A percentile compares a stretch with the other conserved stretches of the same genome.
Evolutionary conservation across 2,797 vertebrate genomes (phyloP).

Genomic region (Falco berigora): DNA sequence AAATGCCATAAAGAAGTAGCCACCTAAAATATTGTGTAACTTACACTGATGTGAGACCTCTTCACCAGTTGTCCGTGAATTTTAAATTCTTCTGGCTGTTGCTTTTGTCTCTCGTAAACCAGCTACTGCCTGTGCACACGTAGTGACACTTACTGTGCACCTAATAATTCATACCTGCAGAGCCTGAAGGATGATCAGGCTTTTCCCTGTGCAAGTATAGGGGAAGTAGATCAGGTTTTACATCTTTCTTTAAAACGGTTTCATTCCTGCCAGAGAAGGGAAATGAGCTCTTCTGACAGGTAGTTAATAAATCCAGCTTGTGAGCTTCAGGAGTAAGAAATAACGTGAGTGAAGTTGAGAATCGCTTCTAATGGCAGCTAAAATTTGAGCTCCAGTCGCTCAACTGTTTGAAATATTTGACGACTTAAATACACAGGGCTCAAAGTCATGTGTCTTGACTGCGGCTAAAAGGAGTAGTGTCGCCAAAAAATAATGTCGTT

Average conservation of each 20-base stretch:
- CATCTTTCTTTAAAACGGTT: not conserved
- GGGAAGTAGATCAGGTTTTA: not conserved
- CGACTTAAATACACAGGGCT: not conserved
- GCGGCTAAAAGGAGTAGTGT: not conserved
- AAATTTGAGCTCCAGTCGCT: not conserved
- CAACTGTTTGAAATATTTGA: not conserved
- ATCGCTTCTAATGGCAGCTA: not conserved
- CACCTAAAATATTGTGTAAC: not conserved
- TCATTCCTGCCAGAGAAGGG: not conserved
- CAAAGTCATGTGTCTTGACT: rapidly evolving
- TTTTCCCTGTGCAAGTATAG: rapidly evolving
- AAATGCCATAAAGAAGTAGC: not conserved
- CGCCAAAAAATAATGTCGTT: not conserved
- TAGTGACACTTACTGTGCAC: not conserved
- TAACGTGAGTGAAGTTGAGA: rapidly evolving
- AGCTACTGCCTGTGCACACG: not conserved
- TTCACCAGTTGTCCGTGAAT: not conserved
- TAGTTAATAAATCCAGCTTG: not conserved
- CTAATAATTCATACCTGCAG: not conserved
- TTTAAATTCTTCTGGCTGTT: not conserved
- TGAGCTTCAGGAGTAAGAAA: not conserved
- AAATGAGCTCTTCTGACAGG: not conserved
- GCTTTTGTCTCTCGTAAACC: not conserved
- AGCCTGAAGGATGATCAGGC: too few relatives aligned
- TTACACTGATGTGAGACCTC: not conserved